A percentile compares a stretch with the other conserved stretches of the same genome.
These are phyloP conservation scores for Oxyura jamaicensis DNA, from an alignment of 2,113 vertebrate genomes.

Conservation along the genomic window DNA sequence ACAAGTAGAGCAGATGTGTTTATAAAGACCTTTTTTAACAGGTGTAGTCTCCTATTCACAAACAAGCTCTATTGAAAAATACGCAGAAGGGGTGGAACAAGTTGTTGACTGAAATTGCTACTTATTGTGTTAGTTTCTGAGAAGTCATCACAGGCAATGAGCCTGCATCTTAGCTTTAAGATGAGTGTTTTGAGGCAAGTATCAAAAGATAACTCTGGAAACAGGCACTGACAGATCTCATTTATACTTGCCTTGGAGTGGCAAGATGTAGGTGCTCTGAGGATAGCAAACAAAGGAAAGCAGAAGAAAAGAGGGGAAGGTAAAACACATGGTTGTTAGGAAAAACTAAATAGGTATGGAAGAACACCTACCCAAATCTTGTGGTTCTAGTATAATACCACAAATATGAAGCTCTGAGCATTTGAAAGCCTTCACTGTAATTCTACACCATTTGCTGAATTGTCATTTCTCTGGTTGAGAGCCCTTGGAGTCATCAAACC, in stretches of 20 bases:
- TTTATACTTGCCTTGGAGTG: constrained; percentile 14
- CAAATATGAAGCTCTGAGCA: neutral
- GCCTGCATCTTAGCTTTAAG: neutral
- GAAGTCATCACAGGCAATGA: constrained; percentile 16
- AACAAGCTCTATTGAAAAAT: neutral
- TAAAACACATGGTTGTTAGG: neutral
- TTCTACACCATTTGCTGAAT: neutral
- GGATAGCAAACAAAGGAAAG: neutral
- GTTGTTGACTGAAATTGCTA: neutral
- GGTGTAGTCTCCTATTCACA: neutral
- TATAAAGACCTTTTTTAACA: neutral
- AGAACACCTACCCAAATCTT: constrained; percentile 2
- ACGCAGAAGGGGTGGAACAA: neutral
- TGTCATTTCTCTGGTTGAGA: neutral
- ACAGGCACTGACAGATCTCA: constrained; percentile 22
- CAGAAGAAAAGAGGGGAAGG: neutral
- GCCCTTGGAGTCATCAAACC: neutral
- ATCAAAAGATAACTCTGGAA: neutral
- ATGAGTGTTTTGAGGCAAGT: neutral
- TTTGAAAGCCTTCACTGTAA: neutral
- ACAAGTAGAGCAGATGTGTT: neutral
- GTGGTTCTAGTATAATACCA: neutral
- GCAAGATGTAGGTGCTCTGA: neutral
- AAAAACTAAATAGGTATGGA: neutral
- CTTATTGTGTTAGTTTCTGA: neutral